Conservation (phyloP, 2,797 vertebrate genomes). For the Sphenodon punctatus region DNA sequence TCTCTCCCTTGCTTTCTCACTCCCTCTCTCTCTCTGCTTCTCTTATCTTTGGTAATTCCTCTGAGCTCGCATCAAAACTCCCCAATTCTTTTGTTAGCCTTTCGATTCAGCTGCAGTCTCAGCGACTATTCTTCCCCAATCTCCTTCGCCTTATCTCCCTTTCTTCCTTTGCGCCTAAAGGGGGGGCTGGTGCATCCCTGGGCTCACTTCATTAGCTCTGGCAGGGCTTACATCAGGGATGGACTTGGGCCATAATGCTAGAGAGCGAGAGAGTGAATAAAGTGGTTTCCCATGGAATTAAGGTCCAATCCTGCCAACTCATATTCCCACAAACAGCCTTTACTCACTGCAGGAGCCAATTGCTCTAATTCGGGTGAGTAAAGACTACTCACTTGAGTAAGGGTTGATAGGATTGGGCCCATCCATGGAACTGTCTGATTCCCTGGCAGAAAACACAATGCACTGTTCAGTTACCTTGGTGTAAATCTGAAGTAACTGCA, state of each 20-base stretch:
- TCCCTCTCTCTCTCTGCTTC: not conserved
- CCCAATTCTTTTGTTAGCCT: slow-evolving; percentile 22
- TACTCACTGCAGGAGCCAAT: not conserved
- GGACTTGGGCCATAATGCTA: not conserved
- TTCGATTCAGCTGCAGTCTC: not conserved
- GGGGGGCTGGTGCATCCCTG: not conserved
- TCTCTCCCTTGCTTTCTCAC: not conserved
- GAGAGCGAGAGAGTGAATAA: slow-evolving; percentile 8
- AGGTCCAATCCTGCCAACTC: not conserved
- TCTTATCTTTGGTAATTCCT: slow-evolving; percentile 25
- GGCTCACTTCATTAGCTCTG: not conserved
- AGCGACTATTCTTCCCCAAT: slow-evolving; percentile 1
- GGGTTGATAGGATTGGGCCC: not conserved
- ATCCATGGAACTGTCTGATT: slow-evolving; percentile 9
- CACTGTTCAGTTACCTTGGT: not conserved
- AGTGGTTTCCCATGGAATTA: slow-evolving; percentile 13
- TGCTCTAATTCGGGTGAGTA: not conserved
- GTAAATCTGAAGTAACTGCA: not conserved
- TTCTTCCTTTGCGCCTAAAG: slow-evolving; percentile 12
- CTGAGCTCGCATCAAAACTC: not conserved
- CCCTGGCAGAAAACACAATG: slow-evolving; percentile 19
- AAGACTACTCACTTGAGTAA: not conserved
- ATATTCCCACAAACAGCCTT: not conserved
- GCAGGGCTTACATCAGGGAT: not conserved
- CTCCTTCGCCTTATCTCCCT: not conserved